Evolutionary conservation across 1,140 invertebrate genomes (phyloP).

Genomic region (Nebria ingens): DNA sequence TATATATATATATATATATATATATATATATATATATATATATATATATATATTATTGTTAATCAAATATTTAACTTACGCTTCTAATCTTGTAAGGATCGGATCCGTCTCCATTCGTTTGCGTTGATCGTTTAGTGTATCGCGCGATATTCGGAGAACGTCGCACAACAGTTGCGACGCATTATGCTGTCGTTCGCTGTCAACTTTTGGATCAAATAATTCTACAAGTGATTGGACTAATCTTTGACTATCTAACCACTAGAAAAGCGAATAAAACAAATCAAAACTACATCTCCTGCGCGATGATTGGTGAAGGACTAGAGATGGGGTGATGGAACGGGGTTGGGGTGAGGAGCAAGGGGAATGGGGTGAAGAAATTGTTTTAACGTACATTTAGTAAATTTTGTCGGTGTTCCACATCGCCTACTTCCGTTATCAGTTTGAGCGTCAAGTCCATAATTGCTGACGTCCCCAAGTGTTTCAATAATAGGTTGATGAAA

Average conservation of each 20-base stretch:
- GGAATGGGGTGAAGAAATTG: no score
- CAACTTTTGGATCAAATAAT: conserved; percentile 63
- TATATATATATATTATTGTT: no score
- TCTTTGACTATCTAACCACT: conserved; percentile 86
- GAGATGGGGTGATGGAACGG: no score
- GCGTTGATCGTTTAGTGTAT: conserved; percentile 46
- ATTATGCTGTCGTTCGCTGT: conserved; percentile 67
- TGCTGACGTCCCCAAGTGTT: conserved; percentile 87
- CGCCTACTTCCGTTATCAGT: conserved; percentile 77
- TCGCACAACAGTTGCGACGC: conserved; percentile 73
- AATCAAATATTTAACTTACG: conserved; percentile 51
- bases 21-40: conserved; percentile 14
- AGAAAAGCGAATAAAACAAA: conserved; percentile 33
- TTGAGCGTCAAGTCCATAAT: conserved; percentile 90
- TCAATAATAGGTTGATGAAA: conserved; percentile 75
- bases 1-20: background rate
- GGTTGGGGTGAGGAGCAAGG: no score
- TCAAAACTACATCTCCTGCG: conserved; percentile 5
- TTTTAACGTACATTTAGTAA: conserved; percentile 63
- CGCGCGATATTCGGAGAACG: conserved; percentile 59
- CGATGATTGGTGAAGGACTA: background rate
- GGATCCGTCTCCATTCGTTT: conserved; percentile 52
- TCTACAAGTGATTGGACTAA: conserved; percentile 73
- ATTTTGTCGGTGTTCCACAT: conserved; percentile 62
- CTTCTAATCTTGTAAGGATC: conserved; percentile 57